phyloP scores from a whole-genome alignment of 2,113 vertebrate genomes.

The Rana temporaria region DNA sequence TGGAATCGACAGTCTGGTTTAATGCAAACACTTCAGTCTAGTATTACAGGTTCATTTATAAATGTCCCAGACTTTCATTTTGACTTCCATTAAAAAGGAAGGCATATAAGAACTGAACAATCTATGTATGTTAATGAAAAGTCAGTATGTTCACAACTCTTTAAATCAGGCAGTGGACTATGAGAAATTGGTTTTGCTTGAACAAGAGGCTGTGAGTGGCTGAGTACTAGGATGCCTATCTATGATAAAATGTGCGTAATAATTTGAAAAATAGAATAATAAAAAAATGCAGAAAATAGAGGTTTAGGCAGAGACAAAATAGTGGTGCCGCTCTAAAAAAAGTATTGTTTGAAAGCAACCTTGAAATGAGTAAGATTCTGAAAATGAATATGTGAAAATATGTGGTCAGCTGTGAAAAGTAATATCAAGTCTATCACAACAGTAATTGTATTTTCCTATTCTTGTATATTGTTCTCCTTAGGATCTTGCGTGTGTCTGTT shows the following conservation, averaged over 20 bases:
- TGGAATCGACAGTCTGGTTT: too few species aligned
- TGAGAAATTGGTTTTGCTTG: neutral
- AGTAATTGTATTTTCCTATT: neutral
- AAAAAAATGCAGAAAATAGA: neutral
- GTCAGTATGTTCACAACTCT: neutral
- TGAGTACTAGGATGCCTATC: neutral
- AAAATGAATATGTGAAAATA: neutral
- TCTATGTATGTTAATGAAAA: neutral
- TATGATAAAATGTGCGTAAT: neutral
- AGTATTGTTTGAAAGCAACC: neutral
- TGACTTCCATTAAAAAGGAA: too few species aligned
- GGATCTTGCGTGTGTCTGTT: neutral
- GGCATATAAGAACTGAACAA: too few species aligned
- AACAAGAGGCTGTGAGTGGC: neutral
- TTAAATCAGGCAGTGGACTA: neutral
- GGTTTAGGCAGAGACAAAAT: neutral
- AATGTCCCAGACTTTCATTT: too few species aligned
- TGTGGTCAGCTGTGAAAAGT: slow-evolving; percentile 13
- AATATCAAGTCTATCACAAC: neutral
- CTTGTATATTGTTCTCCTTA: neutral
- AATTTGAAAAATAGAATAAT: neutral
- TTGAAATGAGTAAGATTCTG: neutral
- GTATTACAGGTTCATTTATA: too few species aligned
- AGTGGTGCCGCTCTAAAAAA: neutral
- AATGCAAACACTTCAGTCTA: too few species aligned